A percentile compares a stretch with the other conserved stretches of the same genome.
Evolutionary conservation across 30 jellyfish, hydroid and myxozoan genomes (phyloP).

Genomic region (Sanderia malayensis): DNA sequence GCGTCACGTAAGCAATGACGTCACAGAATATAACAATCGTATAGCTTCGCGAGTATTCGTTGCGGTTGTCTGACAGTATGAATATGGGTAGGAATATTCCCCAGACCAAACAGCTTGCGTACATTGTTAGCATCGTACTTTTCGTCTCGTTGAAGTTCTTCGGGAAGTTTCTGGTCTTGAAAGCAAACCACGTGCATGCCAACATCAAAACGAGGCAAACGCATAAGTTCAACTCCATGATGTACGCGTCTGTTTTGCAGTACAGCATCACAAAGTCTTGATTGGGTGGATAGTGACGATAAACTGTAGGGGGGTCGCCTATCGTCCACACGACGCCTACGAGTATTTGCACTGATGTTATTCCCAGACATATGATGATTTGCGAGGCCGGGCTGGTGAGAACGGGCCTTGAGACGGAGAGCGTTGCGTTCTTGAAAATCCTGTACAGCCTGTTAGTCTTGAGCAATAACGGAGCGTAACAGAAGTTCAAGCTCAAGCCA

Average conservation of each 20-base stretch:
- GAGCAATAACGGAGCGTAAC: constrained; percentile 87
- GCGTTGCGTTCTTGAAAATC: constrained; percentile 70
- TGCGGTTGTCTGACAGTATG: constrained; percentile 39
- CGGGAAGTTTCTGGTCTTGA: constrained; percentile 94
- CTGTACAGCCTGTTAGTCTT: constrained; percentile 88
- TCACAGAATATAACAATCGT: constrained; percentile 64
- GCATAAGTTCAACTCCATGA: constrained; percentile 65
- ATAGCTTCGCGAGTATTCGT: constrained; percentile 54
- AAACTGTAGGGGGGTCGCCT: constrained; percentile 72
- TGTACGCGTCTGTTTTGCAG: constrained; percentile 70
- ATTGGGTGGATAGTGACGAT: constrained; percentile 47
- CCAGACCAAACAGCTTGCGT: constrained; percentile 92
- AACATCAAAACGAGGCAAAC: constrained; percentile 89
- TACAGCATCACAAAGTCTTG: constrained; percentile 37
- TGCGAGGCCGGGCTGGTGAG: constrained; percentile 85
- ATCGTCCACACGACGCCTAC: constrained; percentile 85
- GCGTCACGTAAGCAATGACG: constrained; percentile 78
- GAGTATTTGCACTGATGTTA: constrained; percentile 69
- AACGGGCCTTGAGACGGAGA: constrained; percentile 75
- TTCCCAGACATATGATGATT: constrained; percentile 48
- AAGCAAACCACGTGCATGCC: constrained; percentile 92
- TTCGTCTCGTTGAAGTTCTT: constrained; percentile 93
- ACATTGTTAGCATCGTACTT: constrained; percentile 90
- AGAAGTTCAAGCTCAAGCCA: constrained; percentile 73
- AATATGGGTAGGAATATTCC: constrained; percentile 89